Evolutionary conservation across 2,888 invertebrate genomes (phyloP), one percentile per base, ranked within the genome.

Genomic region (Philereme transversata): DNA sequence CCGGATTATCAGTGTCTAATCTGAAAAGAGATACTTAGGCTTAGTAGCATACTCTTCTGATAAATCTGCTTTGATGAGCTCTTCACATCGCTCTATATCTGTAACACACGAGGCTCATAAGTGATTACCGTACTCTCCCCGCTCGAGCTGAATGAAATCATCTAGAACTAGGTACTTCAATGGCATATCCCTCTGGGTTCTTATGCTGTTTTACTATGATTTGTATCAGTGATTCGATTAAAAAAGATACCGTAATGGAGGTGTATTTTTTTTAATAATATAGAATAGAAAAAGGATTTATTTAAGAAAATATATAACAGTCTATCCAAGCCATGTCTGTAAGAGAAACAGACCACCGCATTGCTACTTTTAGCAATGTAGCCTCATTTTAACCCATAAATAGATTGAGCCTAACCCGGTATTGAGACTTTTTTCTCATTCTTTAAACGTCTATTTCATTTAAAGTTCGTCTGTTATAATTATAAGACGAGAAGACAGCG

Each of bases 261-360:
- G 43, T 10, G 5, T 5, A 43, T 10, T 10, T 10, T 8, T 22
- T 50, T 43, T 6, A n/a, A n/a, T n/a, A n/a, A n/a, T n/a, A n/a
- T n/a, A n/a, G n/a, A n/a, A 9, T 10, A 4, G 45, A 6, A 50
- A 53, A 45, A 5, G 35, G 8, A 5, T 34, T 9, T 9, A 10
- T 33, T 45, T 3, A 45, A 45, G 49, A 10, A 33, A 41, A 52
- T 38, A 10, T 54, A 8, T 34, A 45, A n/a, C n/a, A 50, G 49
- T n/a, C 52, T 44, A 58, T 36, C 51, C 10, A 56, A 57, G 34
- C 3, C n/a, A n/a, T 9, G n/a, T 22, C n/a, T 5, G 38, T 38
- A 8, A 43, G 10, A 5, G n/a, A 45, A 50, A 53, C 53, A 54
- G 59, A 54, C 35, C 46, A 47, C 60, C 45, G 60, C 54, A 60